Conservation (phyloP, 2,888 invertebrate species). For the Lasioglossum figueresi region DNA sequence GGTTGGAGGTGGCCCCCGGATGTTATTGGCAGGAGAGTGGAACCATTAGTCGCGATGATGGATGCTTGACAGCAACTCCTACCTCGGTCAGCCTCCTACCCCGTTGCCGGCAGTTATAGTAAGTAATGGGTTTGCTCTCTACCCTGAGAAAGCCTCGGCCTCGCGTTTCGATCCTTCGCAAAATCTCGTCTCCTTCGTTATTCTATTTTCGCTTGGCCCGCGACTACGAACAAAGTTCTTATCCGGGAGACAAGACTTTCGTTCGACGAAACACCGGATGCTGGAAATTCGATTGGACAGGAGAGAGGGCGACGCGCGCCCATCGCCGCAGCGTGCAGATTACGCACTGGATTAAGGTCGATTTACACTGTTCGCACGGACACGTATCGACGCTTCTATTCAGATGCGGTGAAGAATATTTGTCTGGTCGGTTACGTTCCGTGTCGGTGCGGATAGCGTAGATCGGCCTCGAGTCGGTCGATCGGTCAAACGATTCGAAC, state of each 20-base stretch:
- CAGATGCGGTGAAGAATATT: no score
- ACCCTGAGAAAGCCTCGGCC: conserved; percentile 79
- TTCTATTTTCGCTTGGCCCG: conserved; percentile 62
- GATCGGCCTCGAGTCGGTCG: background rate
- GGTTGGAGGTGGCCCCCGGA: conserved; percentile 78
- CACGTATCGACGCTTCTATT: no score
- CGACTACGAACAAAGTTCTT: conserved; percentile 80
- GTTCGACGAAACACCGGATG: no score
- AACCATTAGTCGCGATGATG: conserved; percentile 84
- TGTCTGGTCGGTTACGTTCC: no score
- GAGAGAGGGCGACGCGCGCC: no score
- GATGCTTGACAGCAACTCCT: conserved; percentile 82
- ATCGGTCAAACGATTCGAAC: conserved; percentile 47
- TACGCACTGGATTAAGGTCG: no score
- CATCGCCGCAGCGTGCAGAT: no score
- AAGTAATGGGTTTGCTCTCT: conserved; percentile 83
- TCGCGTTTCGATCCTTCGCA: conserved; percentile 47
- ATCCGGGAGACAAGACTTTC: no score
- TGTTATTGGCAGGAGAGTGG: conserved; percentile 84
- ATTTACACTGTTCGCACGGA: no score
- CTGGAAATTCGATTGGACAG: no score
- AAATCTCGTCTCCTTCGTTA: conserved; percentile 57
- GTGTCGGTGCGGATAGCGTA: no score
- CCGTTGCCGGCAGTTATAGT: conserved; percentile 82
- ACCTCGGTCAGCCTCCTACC: conserved; percentile 77